A percentile compares a stretch with the other conserved stretches of the same genome.
Conservation (phyloP, 1,140 invertebrate species). For the Drosophila mauritiana region DNA sequence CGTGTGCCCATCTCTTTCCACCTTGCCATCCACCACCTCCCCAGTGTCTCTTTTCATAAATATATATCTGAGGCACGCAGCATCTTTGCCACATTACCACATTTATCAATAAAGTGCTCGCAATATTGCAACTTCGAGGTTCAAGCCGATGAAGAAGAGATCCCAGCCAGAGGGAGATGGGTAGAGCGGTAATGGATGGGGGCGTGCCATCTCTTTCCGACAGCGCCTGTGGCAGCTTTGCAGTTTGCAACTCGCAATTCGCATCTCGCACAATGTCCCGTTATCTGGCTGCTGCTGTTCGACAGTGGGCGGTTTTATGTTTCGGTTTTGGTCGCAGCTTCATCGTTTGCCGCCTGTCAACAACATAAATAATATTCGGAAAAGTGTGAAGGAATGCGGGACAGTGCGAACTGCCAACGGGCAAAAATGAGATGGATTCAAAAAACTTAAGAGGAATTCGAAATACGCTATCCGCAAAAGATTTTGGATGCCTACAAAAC, state of each 20-base stretch:
- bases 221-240: conserved; percentile 41
- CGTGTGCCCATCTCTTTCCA: conserved; percentile 5
- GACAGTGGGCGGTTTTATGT: conserved; percentile 73
- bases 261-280: conserved; percentile 66
- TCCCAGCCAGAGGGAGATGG: conserved; percentile 1
- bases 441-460: not conserved
- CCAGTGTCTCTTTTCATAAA: conserved; percentile 1
- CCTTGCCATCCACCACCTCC: not conserved
- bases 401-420: conserved; percentile 27
- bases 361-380: conserved; percentile 77
- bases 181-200: conserved; percentile 3
- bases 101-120: conserved; percentile 73
- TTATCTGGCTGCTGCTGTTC: conserved; percentile 61
- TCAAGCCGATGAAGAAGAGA: conserved; percentile 2
- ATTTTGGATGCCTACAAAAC: no score
- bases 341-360: conserved; percentile 62
- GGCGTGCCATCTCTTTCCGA: conserved; percentile 19
- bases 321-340: conserved; percentile 59
- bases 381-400: conserved; percentile 62
- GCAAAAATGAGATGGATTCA: conserved; percentile 12
- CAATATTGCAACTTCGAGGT: conserved; percentile 31
- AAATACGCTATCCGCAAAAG: conserved; percentile 9
- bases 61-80: conserved; percentile 28
- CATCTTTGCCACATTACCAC: conserved; percentile 61
- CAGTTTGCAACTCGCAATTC: conserved; percentile 42